These are phyloP conservation scores for Macrotrachela quadricornifera DNA, from an alignment of 1,140 invertebrate genomes.

Conservation along the genomic window DNA sequence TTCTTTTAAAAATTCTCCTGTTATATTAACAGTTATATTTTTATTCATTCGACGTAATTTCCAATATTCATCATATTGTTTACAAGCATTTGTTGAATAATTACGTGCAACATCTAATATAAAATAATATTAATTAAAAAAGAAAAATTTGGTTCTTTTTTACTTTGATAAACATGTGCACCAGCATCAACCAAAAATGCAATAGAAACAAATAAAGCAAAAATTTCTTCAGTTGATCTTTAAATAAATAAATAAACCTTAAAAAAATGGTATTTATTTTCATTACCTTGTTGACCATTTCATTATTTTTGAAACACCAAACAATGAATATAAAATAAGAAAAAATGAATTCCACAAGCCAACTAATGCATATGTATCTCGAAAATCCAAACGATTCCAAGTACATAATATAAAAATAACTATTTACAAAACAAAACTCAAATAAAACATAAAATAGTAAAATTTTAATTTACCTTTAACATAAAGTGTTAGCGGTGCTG, in stretches of 20 bases:
- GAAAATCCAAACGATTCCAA: constrained; percentile 39
- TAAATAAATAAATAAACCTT: constrained; percentile 6
- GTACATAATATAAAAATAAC: constrained; percentile 40
- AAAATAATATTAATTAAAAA: not conserved
- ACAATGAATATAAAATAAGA: constrained; percentile 38
- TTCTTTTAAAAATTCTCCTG: not conserved
- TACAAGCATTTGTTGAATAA: not conserved
- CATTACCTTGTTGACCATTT: constrained; percentile 40
- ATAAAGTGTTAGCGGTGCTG: constrained; percentile 42
- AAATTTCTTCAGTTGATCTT: constrained; percentile 46
- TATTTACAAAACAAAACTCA: constrained; percentile 16
- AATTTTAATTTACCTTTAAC: constrained; percentile 35
- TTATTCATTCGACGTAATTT: too few species aligned
- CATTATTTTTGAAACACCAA: constrained; percentile 37
- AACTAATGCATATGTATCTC: constrained; percentile 43
- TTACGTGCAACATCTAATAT: not conserved
- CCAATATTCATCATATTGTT: not conserved
- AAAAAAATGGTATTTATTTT: constrained; percentile 9
- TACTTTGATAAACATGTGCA: constrained; percentile 36
- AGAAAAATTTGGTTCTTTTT: too few species aligned
- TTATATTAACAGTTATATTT: not conserved
- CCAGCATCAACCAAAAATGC: constrained; percentile 43
- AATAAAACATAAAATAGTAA: not conserved
- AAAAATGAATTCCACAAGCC: constrained; percentile 43
- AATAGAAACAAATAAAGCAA: constrained; percentile 44